A percentile compares a stretch with the other conserved stretches of the same genome.
These are phyloP conservation scores for Doryteuthis pealeii DNA, from an alignment of 1,140 invertebrate genomes.

Conservation along the genomic window DNA sequence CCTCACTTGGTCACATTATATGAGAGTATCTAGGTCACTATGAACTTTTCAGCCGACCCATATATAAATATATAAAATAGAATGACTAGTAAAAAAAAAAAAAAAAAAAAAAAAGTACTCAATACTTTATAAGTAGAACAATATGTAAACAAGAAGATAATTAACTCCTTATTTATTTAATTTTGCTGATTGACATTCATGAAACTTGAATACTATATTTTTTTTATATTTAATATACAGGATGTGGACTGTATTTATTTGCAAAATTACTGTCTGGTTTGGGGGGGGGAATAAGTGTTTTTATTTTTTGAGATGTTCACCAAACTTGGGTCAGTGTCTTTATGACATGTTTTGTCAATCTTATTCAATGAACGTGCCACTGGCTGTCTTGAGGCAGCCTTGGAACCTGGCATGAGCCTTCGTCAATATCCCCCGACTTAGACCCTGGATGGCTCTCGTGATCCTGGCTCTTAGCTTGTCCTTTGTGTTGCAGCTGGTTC, in stretches of 20 bases:
- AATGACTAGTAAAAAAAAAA: too few species aligned
- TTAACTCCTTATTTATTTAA: too few species aligned
- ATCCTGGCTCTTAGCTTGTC: background rate
- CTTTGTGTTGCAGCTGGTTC: background rate
- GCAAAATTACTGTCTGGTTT: too few species aligned
- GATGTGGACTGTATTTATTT: background rate
- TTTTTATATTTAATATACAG: background rate
- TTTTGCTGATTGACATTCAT: too few species aligned
- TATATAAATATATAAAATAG: too few species aligned
- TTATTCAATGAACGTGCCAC: background rate
- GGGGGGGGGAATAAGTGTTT: background rate
- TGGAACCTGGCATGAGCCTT: background rate
- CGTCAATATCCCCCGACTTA: background rate
- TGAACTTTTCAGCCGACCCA: too few species aligned
- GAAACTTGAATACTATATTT: too few species aligned
- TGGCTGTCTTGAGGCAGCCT: background rate
- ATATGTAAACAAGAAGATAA: too few species aligned
- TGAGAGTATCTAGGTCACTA: too few species aligned
- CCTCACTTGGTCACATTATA: too few species aligned
- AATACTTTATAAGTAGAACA: too few species aligned
- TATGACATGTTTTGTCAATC: background rate
- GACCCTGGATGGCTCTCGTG: background rate
- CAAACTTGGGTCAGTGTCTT: background rate
- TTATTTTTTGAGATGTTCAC: background rate
- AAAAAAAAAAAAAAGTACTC: too few species aligned